A percentile compares a stretch with the other conserved stretches of the same genome.
Conservation (phyloP, 2,888 invertebrate species). For the Tortricodes alternella region DNA sequence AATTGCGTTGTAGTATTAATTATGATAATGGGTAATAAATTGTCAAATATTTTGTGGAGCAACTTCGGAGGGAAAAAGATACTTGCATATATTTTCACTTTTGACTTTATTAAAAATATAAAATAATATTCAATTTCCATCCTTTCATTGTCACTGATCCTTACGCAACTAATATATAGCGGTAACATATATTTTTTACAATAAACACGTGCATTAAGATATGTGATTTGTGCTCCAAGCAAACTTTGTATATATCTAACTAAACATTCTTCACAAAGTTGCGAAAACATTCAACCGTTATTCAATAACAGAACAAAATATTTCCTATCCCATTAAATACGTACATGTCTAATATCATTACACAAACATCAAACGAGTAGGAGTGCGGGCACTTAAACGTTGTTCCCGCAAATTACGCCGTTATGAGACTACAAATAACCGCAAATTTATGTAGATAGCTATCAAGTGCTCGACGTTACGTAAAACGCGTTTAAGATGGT, state of each 20-base stretch:
- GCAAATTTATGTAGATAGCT: conserved; percentile 77
- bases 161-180: background rate
- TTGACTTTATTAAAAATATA: too few relatives aligned
- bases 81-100: too few relatives aligned
- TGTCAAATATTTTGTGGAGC: too few relatives aligned
- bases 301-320: conserved; percentile 47
- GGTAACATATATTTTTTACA: background rate
- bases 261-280: background rate
- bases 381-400: conserved; percentile 52
- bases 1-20: too few relatives aligned
- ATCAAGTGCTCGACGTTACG: conserved; percentile 67
- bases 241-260: background rate
- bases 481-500: conserved; percentile 71
- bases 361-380: conserved; percentile 57
- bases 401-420: conserved; percentile 68
- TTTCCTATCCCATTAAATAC: conserved; percentile 46
- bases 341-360: conserved; percentile 55
- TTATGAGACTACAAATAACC: conserved; percentile 73
- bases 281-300: background rate
- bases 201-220: background rate
- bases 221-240: background rate
- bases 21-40: too few relatives aligned
- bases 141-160: background rate
- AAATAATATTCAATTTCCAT: background rate
- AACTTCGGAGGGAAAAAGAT: too few relatives aligned